A percentile compares a stretch with the other conserved stretches of the same genome.
Conservation (phyloP, 2,113 vertebrate species). For the Meriones unguiculatus region DNA sequence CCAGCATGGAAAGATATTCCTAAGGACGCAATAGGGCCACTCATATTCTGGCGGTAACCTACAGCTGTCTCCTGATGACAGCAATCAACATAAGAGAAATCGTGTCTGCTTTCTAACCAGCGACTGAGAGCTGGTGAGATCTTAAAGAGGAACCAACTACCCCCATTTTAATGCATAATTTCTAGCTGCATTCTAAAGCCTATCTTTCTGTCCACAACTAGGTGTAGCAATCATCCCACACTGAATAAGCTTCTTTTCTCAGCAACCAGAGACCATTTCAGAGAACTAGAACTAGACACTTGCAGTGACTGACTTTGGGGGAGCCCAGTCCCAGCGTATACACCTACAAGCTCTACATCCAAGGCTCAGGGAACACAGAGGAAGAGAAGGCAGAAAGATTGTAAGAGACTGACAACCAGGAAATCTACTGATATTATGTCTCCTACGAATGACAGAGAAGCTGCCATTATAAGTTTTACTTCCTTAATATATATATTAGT, state of each 20-base stretch:
- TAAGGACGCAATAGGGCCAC: not conserved
- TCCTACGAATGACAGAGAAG: not conserved
- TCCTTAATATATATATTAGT: not conserved
- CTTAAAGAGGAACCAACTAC: not conserved
- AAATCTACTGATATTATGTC: not conserved
- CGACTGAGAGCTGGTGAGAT: not conserved
- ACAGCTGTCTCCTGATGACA: not conserved
- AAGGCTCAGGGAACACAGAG: not conserved
- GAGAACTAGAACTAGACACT: not conserved
- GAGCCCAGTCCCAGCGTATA: not conserved
- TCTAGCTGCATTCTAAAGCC: not conserved
- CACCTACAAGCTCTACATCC: not conserved
- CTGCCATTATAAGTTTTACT: not conserved
- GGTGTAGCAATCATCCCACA: no score
- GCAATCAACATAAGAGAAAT: not conserved
- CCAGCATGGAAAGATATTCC: not conserved
- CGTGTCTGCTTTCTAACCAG: not conserved
- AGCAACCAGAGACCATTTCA: not conserved
- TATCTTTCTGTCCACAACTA: not conserved
- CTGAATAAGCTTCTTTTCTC: not conserved
- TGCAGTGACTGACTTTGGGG: not conserved
- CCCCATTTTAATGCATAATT: no score
- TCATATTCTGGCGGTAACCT: not conserved
- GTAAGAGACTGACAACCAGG: not conserved
- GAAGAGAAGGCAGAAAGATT: not conserved